These are phyloP conservation scores for Apotomis capreana DNA, from an alignment of 2,888 invertebrate species.

Conservation along the genomic window DNA sequence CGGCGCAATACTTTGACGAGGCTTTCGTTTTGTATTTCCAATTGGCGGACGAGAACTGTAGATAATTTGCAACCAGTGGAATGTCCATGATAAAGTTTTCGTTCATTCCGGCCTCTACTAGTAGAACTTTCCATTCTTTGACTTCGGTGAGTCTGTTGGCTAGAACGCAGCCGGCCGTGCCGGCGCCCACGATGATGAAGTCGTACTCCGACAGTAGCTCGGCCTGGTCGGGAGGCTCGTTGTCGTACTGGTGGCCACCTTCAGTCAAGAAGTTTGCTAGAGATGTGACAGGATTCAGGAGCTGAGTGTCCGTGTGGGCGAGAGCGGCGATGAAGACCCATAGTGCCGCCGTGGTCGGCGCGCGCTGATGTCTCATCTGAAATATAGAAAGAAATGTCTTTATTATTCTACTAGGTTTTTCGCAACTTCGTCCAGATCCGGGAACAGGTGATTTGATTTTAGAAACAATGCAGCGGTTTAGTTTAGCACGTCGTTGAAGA, in stretches of 20 bases:
- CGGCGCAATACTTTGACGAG: constrained; percentile 87
- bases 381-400: constrained; percentile 49
- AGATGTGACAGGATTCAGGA: constrained; percentile 73
- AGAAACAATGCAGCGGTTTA: no score
- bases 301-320: constrained; percentile 60
- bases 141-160: constrained; percentile 89
- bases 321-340: constrained; percentile 60
- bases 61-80: constrained; percentile 87
- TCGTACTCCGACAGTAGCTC: constrained; percentile 85
- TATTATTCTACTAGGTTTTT: background rate
- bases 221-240: constrained; percentile 81
- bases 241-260: constrained; percentile 76
- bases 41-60: constrained; percentile 88
- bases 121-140: constrained; percentile 85
- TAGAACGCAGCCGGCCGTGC: constrained; percentile 90
- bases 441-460: no score
- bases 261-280: constrained; percentile 80
- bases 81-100: constrained; percentile 90
- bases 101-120: constrained; percentile 88
- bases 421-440: no score
- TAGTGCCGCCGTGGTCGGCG: constrained; percentile 56
- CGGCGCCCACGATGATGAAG: constrained; percentile 91
- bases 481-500: no score
- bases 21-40: constrained; percentile 93
- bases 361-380: constrained; percentile 69